A percentile compares a stretch with the other conserved stretches of the same genome.
Evolutionary conservation across 2,888 invertebrate genomes (phyloP).

Genomic region (Chymomyza procnemis): DNA sequence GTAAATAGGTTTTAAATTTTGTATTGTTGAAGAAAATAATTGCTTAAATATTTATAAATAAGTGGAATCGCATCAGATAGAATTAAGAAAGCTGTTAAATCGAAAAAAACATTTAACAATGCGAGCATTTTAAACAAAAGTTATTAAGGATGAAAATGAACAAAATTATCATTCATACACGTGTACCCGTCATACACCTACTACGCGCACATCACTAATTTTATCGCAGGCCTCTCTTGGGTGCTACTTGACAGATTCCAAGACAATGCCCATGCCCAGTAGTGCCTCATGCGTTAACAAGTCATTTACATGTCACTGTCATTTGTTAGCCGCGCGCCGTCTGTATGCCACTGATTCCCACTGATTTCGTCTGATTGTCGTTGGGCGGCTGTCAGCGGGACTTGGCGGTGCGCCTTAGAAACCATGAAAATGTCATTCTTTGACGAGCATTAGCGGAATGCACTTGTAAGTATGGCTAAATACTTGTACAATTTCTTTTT

Average conservation of each 20-base stretch:
- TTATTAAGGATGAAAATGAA: too few relatives aligned
- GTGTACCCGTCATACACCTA: background rate
- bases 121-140: too few relatives aligned
- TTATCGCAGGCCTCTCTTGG: background rate
- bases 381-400: background rate
- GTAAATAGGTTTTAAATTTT: too few relatives aligned
- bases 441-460: background rate
- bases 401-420: background rate
- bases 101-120: too few relatives aligned
- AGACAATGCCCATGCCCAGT: constrained; percentile 23
- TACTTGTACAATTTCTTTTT: background rate
- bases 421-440: background rate
- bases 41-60: too few relatives aligned
- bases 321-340: constrained; percentile 20
- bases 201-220: background rate
- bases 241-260: constrained; percentile 56
- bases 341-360: constrained; percentile 36
- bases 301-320: constrained; percentile 4
- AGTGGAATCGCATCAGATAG: too few relatives aligned
- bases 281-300: constrained; percentile 19
- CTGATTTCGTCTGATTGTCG: constrained; percentile 19
- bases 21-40: too few relatives aligned
- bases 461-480: background rate
- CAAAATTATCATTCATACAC: too few relatives aligned
- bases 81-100: too few relatives aligned